Evolutionary conservation across 2,113 vertebrate species (phyloP).

Genomic region (Peromyscus californicus): DNA sequence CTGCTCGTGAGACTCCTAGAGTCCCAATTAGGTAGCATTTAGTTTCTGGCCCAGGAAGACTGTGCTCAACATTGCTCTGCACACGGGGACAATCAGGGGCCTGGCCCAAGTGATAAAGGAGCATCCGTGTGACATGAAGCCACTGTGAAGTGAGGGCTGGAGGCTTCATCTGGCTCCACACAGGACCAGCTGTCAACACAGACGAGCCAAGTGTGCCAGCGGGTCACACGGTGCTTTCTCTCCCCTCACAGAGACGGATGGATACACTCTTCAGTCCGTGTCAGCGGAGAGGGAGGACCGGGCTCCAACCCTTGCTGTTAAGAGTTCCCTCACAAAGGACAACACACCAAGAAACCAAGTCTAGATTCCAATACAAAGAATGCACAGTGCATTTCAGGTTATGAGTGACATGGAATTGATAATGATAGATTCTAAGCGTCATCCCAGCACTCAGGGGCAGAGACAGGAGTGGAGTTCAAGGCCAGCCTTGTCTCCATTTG

Average conservation of each 20-base stretch:
- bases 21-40: conserved; percentile 53
- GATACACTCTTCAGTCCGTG: neutral
- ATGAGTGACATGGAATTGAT: neutral
- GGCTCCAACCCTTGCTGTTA: neutral
- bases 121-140: neutral
- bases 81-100: neutral
- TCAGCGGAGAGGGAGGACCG: neutral
- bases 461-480: neutral
- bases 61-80: neutral
- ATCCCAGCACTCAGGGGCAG: neutral
- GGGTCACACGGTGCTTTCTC: neutral
- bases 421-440: neutral
- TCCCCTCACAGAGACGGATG: neutral
- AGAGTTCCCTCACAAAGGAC: conserved; percentile 24
- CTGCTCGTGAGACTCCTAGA: conserved; percentile 19
- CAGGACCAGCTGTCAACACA: neutral
- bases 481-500: neutral
- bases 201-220: neutral
- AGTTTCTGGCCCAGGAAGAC: conserved; percentile 44
- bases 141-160: neutral
- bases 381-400: neutral
- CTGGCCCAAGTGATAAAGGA: neutral
- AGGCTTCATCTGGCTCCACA: neutral
- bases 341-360: conserved; percentile 4
- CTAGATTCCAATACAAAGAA: neutral